Conservation (phyloP, 2,888 invertebrate genomes). For the Melipona beecheii region DNA sequence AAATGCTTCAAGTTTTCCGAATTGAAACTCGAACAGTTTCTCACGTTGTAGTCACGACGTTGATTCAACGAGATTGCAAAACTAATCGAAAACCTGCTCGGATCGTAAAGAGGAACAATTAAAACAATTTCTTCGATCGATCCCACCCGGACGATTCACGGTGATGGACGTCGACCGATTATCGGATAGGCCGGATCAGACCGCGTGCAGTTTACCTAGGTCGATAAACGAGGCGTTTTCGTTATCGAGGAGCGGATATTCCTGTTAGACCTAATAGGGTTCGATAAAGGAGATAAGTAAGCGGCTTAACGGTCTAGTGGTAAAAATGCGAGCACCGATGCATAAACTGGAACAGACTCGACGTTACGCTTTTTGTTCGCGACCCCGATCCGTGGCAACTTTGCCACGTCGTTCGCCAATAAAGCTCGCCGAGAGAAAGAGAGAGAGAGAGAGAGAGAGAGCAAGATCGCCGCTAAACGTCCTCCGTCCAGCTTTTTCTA, state of each 20-base stretch:
- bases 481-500: slow-evolving; percentile 3
- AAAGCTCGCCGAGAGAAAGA: background rate
- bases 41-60: background rate
- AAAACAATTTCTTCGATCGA: slow-evolving; percentile 19
- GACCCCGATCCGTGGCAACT: slow-evolving; percentile 24
- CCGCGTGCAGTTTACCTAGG: slow-evolving; percentile 43
- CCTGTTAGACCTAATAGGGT: slow-evolving; percentile 62
- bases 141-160: slow-evolving; percentile 11
- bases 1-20: background rate
- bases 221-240: slow-evolving; percentile 56
- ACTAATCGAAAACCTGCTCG: background rate
- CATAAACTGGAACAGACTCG: background rate
- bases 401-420: slow-evolving; percentile 18
- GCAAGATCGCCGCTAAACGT: slow-evolving; percentile 6
- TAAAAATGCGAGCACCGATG: slow-evolving; percentile 36
- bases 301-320: slow-evolving; percentile 38
- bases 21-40: background rate
- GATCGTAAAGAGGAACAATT: slow-evolving; percentile 10
- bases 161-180: slow-evolving; percentile 46
- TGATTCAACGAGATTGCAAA: background rate
- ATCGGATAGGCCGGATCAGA: slow-evolving; percentile 32
- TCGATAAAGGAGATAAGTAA: slow-evolving; percentile 55
- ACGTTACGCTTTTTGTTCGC: slow-evolving; percentile 13
- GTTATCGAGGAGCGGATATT: slow-evolving; percentile 56
- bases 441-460: background rate